A percentile compares a stretch with the other conserved stretches of the same genome.
Conservation (phyloP, 2,797 vertebrate genomes). For the Alauda arvensis region DNA sequence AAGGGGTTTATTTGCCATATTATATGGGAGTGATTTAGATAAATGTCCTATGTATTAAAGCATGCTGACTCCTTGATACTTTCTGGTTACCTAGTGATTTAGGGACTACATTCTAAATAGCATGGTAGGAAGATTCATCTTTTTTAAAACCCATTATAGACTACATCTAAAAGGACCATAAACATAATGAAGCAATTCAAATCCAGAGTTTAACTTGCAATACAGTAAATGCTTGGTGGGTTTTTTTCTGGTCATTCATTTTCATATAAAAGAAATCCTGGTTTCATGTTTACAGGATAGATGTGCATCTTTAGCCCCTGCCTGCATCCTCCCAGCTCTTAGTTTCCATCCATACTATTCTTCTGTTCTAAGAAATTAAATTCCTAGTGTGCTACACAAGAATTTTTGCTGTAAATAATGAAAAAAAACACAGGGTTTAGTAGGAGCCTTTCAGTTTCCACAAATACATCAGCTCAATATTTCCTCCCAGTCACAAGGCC, state of each 20-base stretch:
- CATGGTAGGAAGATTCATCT: not conserved
- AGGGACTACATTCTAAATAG: not conserved
- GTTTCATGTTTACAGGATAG: not conserved
- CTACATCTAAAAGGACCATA: not conserved
- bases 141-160: not conserved
- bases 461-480: not conserved
- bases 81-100: not conserved
- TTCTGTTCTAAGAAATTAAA: not conserved
- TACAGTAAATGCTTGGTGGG: not conserved
- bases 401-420: not conserved
- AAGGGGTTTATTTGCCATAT: constrained; percentile 7
- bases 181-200: not conserved
- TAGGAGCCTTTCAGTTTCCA: not conserved
- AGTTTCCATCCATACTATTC: not conserved
- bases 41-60: not conserved
- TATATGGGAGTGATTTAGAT: not conserved
- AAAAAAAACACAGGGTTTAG: not conserved
- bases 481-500: not conserved
- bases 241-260: not conserved
- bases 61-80: not conserved
- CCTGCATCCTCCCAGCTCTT: not conserved
- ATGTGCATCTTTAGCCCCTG: not conserved
- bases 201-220: not conserved
- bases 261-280: not conserved
- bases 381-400: not conserved